Evolutionary conservation across 2,888 invertebrate species (phyloP).

Genomic region (Mystacides longicornis): DNA sequence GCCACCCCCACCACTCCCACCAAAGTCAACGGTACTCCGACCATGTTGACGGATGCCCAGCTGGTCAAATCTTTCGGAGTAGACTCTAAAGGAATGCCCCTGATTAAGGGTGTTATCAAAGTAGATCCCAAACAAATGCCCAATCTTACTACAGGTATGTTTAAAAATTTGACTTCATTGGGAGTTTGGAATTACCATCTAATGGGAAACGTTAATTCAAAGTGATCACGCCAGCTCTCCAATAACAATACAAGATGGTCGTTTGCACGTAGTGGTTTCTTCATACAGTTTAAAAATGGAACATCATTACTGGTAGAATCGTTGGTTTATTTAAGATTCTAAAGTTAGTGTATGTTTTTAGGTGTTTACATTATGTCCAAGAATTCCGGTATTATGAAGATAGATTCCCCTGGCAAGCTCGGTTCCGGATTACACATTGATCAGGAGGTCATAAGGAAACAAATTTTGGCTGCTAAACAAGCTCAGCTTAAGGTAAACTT

Average conservation of each 20-base stretch:
- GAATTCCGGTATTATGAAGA: conserved; percentile 66
- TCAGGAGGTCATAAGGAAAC: conserved; percentile 46
- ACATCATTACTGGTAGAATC: no score
- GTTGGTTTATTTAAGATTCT: no score
- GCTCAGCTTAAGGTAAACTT: conserved; percentile 25
- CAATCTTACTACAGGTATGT: conserved; percentile 44
- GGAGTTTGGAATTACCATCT: no score
- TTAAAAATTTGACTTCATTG: no score
- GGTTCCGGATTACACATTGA: conserved; percentile 47
- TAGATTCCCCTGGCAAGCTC: conserved; percentile 55
- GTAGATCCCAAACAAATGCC: conserved; percentile 69
- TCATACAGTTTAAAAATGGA: no score
- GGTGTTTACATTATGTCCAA: conserved; percentile 73
- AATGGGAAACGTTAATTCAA: no score
- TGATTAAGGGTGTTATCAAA: conserved; percentile 63
- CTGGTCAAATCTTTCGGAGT: conserved; percentile 48
- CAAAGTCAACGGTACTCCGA: conserved; percentile 44
- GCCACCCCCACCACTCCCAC: conserved; percentile 38
- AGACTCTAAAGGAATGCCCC: conserved; percentile 47
- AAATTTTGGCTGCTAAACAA: conserved; percentile 47
- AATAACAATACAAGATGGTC: no score
- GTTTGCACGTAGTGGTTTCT: no score
- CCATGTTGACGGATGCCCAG: conserved; percentile 41
- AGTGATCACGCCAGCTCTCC: no score
- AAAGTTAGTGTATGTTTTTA: conserved; percentile 30